Evolutionary conservation across 2,888 invertebrate genomes (phyloP).

Genomic region (Allygus modestus): DNA sequence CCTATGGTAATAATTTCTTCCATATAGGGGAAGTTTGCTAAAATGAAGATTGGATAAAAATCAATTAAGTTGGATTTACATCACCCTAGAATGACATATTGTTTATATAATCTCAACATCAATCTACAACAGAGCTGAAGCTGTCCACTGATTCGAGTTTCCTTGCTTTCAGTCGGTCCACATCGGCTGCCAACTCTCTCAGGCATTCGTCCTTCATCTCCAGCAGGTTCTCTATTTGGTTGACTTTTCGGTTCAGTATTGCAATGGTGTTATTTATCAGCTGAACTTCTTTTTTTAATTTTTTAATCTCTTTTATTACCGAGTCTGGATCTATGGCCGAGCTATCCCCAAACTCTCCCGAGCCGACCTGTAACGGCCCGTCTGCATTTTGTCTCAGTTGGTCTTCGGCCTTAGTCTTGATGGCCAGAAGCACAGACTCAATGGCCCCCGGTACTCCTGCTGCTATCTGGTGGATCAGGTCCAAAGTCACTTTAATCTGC

Average conservation of each 20-base stretch:
- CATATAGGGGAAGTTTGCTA: too few relatives aligned
- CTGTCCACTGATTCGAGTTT: constrained; percentile 1
- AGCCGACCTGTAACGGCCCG: neutral
- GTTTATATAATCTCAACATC: neutral
- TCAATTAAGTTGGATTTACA: too few relatives aligned
- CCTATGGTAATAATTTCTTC: too few relatives aligned
- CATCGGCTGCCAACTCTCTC: neutral
- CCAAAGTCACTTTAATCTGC: constrained; percentile 54
- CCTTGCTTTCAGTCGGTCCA: neutral
- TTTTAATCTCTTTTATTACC: constrained; percentile 16
- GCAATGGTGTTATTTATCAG: constrained; percentile 43
- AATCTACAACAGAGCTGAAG: neutral
- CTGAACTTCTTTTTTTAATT: constrained; percentile 52
- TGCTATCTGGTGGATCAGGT: constrained; percentile 62
- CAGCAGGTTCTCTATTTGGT: constrained; percentile 50
- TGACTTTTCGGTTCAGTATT: constrained; percentile 40
- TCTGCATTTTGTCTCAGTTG: neutral
- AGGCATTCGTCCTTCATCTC: constrained; percentile 59
- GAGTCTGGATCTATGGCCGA: neutral
- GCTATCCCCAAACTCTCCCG: neutral
- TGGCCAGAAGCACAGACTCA: constrained; percentile 43
- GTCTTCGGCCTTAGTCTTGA: constrained; percentile 7
- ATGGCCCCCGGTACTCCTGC: constrained; percentile 54
- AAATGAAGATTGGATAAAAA: too few relatives aligned
- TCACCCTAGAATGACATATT: too few relatives aligned